A percentile compares a stretch with the other conserved stretches of the same genome.
Conservation (phyloP, 2,888 invertebrate genomes). For the Abscondita cerata region DNA sequence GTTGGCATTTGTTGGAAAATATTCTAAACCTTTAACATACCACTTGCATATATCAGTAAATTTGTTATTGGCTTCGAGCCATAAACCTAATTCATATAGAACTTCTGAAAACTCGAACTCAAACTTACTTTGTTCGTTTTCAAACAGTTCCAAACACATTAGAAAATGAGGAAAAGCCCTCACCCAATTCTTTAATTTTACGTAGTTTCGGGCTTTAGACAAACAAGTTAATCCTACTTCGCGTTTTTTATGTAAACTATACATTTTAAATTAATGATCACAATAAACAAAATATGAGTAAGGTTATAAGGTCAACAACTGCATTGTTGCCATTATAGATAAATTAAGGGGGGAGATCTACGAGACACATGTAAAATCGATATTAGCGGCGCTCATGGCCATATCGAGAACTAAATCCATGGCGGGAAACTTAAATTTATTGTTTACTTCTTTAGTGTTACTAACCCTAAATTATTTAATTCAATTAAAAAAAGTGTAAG, state of each 20-base stretch:
- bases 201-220: conserved; percentile 45
- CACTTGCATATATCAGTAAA: conserved; percentile 55
- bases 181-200: conserved; percentile 43
- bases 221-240: conserved; percentile 40
- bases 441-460: too few relatives aligned
- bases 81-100: conserved; percentile 46
- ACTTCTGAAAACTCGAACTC: conserved; percentile 45
- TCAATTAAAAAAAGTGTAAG: too few relatives aligned
- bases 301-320: too few relatives aligned
- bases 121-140: conserved; percentile 38
- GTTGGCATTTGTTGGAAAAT: conserved; percentile 60
- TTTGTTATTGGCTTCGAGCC: conserved; percentile 49
- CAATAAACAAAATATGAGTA: too few relatives aligned
- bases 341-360: too few relatives aligned
- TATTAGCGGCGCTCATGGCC: too few relatives aligned
- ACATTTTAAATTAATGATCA: not conserved
- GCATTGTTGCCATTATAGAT: too few relatives aligned
- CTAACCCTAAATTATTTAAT: too few relatives aligned
- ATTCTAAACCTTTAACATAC: conserved; percentile 57
- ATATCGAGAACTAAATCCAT: too few relatives aligned
- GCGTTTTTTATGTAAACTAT: conserved; percentile 4
- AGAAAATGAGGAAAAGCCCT: conserved; percentile 53
- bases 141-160: conserved; percentile 46
- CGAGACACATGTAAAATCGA: too few relatives aligned
- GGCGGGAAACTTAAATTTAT: too few relatives aligned